Conservation (phyloP, 2,113 vertebrate species). For the Python bivittatus region DNA sequence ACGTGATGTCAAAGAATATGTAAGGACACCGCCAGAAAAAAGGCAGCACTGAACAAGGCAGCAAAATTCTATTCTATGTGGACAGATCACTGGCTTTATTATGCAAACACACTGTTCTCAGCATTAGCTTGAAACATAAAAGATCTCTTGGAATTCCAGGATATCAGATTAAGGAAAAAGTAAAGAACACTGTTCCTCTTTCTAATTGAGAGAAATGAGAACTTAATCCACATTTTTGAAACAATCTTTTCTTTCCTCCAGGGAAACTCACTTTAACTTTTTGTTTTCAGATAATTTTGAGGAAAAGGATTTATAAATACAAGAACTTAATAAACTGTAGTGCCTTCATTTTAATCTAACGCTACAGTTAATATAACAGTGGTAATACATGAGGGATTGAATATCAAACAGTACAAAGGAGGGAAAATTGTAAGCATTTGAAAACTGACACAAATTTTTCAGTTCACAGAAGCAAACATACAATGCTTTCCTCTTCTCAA, state of each 20-base stretch:
- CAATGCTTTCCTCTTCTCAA: not conserved
- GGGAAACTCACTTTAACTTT: conserved; percentile 65
- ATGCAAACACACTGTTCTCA: conserved; percentile 71
- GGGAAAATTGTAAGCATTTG: conserved; percentile 54
- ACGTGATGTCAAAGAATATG: conserved; percentile 65
- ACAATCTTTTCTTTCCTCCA: conserved; percentile 62
- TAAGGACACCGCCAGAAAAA: conserved; percentile 58
- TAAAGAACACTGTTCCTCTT: conserved; percentile 56
- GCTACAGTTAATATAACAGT: conserved; percentile 59
- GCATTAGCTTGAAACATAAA: conserved; percentile 64
- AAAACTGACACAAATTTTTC: conserved; percentile 58
- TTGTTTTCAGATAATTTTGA: conserved; percentile 73
- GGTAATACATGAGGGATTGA: conserved; percentile 61
- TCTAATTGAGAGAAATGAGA: conserved; percentile 60
- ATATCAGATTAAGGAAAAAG: conserved; percentile 71
- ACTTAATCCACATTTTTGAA: conserved; percentile 75
- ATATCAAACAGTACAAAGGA: conserved; percentile 62
- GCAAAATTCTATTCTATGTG: conserved; percentile 70
- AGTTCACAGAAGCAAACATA: conserved; percentile 18
- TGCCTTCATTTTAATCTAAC: conserved; percentile 73
- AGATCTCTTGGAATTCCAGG: conserved; percentile 59
- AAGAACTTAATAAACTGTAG: conserved; percentile 75
- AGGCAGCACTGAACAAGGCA: conserved; percentile 55
- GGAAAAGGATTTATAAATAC: conserved; percentile 64
- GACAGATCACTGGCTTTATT: conserved; percentile 73